Evolutionary conservation across 2,797 vertebrate genomes (phyloP).

Genomic region (Nannoperca australis): DNA sequence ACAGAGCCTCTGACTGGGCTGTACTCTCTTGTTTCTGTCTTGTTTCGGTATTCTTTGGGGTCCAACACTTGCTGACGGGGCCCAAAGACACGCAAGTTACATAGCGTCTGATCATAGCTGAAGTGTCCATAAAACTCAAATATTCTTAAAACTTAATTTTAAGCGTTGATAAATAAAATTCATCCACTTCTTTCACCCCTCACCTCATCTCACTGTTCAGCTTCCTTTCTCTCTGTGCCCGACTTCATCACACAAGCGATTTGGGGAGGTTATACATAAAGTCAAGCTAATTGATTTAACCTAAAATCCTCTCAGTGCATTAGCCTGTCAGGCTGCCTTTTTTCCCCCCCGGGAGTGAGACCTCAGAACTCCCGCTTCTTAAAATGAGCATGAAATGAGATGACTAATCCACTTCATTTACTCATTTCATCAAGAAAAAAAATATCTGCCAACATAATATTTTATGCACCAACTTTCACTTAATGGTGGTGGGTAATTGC

Average conservation of each 20-base stretch:
- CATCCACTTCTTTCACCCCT: neutral
- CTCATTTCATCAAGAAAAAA: constrained; percentile 30
- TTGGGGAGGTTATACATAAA: constrained; percentile 39
- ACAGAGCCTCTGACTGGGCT: too few species aligned
- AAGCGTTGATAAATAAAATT: neutral
- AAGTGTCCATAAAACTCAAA: neutral
- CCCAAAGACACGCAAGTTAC: neutral
- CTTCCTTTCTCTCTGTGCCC: constrained; percentile 9
- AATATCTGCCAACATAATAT: constrained; percentile 17
- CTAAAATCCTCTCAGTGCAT: constrained; percentile 52
- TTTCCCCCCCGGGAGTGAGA: constrained; percentile 18
- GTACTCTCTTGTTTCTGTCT: too few species aligned
- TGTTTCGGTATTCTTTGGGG: neutral
- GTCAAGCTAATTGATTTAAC: constrained; percentile 59
- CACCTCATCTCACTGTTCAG: constrained; percentile 1
- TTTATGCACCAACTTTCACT: constrained; percentile 4
- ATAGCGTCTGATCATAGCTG: neutral
- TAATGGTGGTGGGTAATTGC: constrained; percentile 14
- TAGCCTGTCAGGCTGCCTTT: constrained; percentile 21
- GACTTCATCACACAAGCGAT: constrained; percentile 42
- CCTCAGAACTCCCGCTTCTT: constrained; percentile 33
- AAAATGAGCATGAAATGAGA: constrained; percentile 60
- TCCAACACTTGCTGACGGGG: neutral
- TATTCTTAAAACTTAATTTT: constrained; percentile 2
- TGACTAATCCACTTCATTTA: constrained; percentile 56